Evolutionary conservation across 2,888 invertebrate species (phyloP).

Genomic region (Scaptodrosophila latifasciaeformis): DNA sequence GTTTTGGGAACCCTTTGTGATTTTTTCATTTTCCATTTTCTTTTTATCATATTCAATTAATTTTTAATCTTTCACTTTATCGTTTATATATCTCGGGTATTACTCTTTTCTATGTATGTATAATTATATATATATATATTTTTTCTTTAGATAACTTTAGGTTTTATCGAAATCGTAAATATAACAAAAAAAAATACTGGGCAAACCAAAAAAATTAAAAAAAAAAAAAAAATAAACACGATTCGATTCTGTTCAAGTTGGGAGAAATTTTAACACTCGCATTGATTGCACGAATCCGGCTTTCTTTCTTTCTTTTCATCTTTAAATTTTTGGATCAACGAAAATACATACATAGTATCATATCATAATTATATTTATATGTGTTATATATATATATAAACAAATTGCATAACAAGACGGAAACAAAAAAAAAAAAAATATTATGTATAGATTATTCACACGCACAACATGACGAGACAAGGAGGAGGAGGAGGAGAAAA

Average conservation of each 20-base stretch:
- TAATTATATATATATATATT: not conserved
- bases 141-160: not conserved
- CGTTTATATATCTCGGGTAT: no score
- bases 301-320: no score
- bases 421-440: conserved; percentile 31
- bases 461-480: no score
- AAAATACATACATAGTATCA: conserved; percentile 31
- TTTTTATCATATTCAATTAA: not conserved
- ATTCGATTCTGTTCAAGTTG: no score
- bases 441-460: no score
- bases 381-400: conserved; percentile 43
- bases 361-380: conserved; percentile 55
- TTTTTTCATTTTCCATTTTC: not conserved
- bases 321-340: no score
- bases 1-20: conserved; percentile 41
- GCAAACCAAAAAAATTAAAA: no score
- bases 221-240: no score
- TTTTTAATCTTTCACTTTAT: no score
- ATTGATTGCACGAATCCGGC: not conserved
- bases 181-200: not conserved
- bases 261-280: not conserved
- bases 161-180: not conserved
- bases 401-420: conserved; percentile 57
- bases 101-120: no score
- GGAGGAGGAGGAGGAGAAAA: no score